Evolutionary conservation across 2,888 invertebrate genomes (phyloP), one percentile per base, ranked within the genome.

Genomic region (Lampropteryx suffumata): DNA sequence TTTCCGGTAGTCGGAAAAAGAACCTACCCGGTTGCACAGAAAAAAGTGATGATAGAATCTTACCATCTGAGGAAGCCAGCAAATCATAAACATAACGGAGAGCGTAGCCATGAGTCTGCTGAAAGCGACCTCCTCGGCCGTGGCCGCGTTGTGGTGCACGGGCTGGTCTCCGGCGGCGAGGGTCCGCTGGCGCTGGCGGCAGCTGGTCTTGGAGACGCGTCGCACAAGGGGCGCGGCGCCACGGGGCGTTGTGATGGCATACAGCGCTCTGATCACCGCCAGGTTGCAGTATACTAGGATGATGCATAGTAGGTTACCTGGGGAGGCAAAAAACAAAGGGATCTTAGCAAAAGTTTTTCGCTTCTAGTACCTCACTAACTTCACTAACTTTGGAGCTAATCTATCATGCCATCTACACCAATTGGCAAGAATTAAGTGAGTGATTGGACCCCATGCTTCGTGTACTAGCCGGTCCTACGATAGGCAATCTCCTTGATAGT

Each of bases 61-160:
- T 73, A 97, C 97, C 95, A 97, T 94, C 82, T 96, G 96, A 14
- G 97, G 97, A 85, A 96, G 91, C 97, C 97, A 97, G 82, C 96
- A 97, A 33, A 94, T 84, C 69, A 96, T 94, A 78, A 96, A 97
- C 21, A 95, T 93, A 58, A 96, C 92, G 59, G 96, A 96, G 32
- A 97, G 92, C 41, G 94, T 92, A 1, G 95, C 94, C 97, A 97
- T 97, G 33, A 97, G 91, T 65, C 94, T 92, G 62, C 96, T 96
- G 81, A 97, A 97, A 55, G 96, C 95, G 41, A 96, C 92, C 82
- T 97, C 97, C 75, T 97, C 96, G 0, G 94, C 93, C 0, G 96
- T 95, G 60, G 93, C 92, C 13, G 91, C 83, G 70, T 88, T 88
- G 75, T 85, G 84, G 39, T 78, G 71, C 47, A 55, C 50, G 17